phyloP scores from a whole-genome alignment of 2,113 vertebrate species.

The Eclectus roratus region DNA sequence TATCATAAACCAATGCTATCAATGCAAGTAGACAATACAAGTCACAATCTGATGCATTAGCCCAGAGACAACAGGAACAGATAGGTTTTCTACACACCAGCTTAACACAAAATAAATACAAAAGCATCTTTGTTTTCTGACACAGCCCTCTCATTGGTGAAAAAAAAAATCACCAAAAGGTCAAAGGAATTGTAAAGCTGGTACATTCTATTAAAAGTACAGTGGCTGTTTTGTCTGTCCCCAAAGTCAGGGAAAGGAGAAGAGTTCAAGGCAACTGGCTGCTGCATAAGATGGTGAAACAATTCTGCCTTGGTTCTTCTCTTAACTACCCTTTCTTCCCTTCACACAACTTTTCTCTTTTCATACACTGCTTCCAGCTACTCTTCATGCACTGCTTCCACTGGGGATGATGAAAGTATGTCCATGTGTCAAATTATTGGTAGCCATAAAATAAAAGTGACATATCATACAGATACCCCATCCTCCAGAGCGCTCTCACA shows the following conservation, averaged over 20 bases:
- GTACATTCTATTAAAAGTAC: slow-evolving; percentile 18
- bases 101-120: slow-evolving; percentile 23
- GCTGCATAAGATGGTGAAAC: neutral
- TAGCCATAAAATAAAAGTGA: neutral
- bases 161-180: neutral
- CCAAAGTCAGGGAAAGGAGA: neutral
- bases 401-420: neutral
- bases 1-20: neutral
- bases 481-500: neutral
- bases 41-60: neutral
- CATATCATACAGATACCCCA: neutral
- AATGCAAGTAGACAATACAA: slow-evolving; percentile 24
- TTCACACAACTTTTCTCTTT: neutral
- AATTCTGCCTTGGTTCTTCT: neutral
- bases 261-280: neutral
- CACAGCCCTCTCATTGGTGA: neutral
- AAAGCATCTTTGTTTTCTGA: slow-evolving; percentile 21
- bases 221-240: neutral
- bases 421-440: neutral
- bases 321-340: neutral
- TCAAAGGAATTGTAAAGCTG: slow-evolving; percentile 14
- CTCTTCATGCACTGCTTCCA: neutral
- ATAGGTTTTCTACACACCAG: slow-evolving; percentile 21
- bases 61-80: slow-evolving; percentile 32
- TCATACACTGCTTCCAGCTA: neutral